These are phyloP conservation scores for Irena cyanogastra DNA, from an alignment of 2,113 vertebrate genomes.

Conservation along the genomic window DNA sequence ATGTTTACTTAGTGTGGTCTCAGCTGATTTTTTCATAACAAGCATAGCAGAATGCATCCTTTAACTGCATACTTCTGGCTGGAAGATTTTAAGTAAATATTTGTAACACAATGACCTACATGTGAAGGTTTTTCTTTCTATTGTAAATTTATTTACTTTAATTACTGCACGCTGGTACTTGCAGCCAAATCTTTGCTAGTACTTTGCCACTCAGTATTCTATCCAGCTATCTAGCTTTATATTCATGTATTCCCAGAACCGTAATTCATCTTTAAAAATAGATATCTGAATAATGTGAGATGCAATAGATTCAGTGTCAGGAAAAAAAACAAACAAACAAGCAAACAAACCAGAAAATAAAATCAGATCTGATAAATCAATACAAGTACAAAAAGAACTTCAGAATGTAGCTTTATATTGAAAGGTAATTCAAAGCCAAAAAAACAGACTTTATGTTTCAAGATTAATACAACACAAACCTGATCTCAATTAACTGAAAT, in stretches of 20 bases:
- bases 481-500: neutral
- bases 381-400: neutral
- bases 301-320: neutral
- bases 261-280: neutral
- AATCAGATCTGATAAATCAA: slow-evolving; percentile 14
- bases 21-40: neutral
- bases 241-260: neutral
- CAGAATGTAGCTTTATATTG: neutral
- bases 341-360: neutral
- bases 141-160: neutral
- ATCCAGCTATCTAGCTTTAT: neutral
- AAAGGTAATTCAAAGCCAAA: neutral
- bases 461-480: neutral
- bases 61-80: neutral
- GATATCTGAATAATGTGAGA: neutral
- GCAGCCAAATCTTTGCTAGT: neutral
- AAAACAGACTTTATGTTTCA: slow-evolving; percentile 9
- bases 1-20: neutral
- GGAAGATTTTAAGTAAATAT: neutral
- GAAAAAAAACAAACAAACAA: neutral
- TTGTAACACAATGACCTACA: neutral
- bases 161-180: neutral
- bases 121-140: neutral
- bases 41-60: neutral
- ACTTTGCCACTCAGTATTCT: neutral